phyloP scores from a whole-genome alignment of 2,113 vertebrate genomes.

The Aegypius monachus region DNA sequence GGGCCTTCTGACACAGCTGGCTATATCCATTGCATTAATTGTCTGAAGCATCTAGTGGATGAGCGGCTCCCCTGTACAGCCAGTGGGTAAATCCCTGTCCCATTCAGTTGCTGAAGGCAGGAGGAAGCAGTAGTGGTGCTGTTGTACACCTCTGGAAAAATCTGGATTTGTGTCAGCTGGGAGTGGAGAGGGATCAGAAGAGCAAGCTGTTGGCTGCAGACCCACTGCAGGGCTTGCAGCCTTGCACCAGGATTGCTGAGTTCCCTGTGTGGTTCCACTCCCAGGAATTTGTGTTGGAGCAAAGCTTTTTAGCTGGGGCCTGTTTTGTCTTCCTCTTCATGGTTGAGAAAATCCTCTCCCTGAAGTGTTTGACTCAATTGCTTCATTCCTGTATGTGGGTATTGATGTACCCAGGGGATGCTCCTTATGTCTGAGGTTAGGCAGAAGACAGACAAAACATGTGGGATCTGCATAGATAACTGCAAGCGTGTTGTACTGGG shows the following conservation, averaged over 20 bases:
- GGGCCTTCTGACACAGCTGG: not conserved
- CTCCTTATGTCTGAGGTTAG: not conserved
- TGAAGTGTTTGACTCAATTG: not conserved
- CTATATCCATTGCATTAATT: rapidly evolving
- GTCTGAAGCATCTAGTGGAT: not conserved
- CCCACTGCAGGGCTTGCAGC: not conserved
- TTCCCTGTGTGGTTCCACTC: not conserved
- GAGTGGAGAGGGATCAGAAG: not conserved
- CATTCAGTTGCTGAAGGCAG: not conserved
- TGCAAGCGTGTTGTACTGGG: not conserved
- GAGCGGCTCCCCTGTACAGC: not conserved
- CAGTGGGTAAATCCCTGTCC: not conserved
- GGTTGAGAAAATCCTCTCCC: not conserved
- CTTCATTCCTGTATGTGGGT: not conserved
- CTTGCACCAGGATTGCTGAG: not conserved
- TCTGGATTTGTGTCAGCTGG: not conserved
- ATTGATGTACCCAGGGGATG: not conserved
- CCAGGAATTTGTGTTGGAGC: not conserved
- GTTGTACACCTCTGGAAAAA: not conserved
- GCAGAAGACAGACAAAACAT: not conserved
- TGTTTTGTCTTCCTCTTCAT: not conserved
- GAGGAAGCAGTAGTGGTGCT: not conserved
- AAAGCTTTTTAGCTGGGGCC: not conserved
- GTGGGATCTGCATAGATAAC: not conserved
- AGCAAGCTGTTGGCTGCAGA: not conserved